phyloP scores from a whole-genome alignment of 2,113 vertebrate genomes.

The Girardinichthys multiradiatus region DNA sequence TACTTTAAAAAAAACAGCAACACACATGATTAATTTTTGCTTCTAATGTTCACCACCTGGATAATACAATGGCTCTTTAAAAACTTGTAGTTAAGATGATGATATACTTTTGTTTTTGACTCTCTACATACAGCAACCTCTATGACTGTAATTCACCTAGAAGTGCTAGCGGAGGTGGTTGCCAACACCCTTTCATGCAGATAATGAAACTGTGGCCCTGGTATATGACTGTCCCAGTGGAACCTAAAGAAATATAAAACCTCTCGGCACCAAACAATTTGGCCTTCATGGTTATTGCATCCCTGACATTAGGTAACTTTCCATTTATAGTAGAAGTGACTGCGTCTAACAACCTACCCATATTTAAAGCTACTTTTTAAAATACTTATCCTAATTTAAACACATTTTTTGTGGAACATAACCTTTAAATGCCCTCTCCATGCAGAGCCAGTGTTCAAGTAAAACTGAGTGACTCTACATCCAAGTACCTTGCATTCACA shows the following conservation, averaged over 20 bases:
- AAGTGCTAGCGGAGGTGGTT: too few relatives aligned
- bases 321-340: background rate
- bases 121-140: too few relatives aligned
- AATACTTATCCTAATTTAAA: background rate
- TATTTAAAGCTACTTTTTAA: background rate
- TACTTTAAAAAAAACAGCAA: too few relatives aligned
- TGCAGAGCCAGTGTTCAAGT: background rate
- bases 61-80: too few relatives aligned
- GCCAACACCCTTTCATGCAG: too few relatives aligned
- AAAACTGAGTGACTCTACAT: background rate
- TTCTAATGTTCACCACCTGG: too few relatives aligned
- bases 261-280: background rate
- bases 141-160: too few relatives aligned
- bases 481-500: conserved; percentile 26
- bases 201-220: background rate
- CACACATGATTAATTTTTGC: too few relatives aligned
- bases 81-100: too few relatives aligned
- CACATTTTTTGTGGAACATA: background rate
- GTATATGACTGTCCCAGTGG: background rate
- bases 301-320: background rate
- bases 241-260: background rate
- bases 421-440: background rate
- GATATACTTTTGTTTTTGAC: too few relatives aligned
- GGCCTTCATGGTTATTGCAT: background rate
- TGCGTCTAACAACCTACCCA: background rate